Conservation (phyloP, 2,113 vertebrate species). For the Aptenodytes forsteri region DNA sequence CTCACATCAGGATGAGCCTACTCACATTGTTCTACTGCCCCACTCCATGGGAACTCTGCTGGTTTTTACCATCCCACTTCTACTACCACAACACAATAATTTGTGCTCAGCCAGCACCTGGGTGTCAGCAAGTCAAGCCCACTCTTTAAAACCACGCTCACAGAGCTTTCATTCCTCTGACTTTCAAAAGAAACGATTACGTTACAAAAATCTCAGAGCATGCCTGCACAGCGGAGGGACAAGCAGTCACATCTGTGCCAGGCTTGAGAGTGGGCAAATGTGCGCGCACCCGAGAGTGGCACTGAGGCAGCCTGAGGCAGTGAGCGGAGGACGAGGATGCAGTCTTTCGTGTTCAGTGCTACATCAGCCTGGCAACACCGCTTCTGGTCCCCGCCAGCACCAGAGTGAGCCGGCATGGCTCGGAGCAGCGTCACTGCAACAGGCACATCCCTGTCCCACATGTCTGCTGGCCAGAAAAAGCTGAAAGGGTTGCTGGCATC, state of each 20-base stretch:
- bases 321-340: rapidly evolving
- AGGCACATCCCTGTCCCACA: too few relatives aligned
- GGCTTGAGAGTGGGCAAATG: rapidly evolving
- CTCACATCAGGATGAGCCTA: not conserved
- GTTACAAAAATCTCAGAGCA: not conserved
- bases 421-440: rapidly evolving
- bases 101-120: not conserved
- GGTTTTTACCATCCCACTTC: not conserved
- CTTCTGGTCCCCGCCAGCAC: rapidly evolving
- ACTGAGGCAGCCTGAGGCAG: not conserved
- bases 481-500: not conserved
- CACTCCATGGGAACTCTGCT: not conserved
- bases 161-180: not conserved
- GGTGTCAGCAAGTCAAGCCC: not conserved
- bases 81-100: not conserved
- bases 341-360: not conserved
- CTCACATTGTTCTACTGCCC: not conserved
- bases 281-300: rapidly evolving
- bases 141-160: not conserved
- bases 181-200: not conserved
- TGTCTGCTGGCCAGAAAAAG: not conserved
- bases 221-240: not conserved
- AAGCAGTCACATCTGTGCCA: not conserved
- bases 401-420: rapidly evolving
- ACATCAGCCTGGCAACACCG: rapidly evolving